Percentiles rank a stretch among this genome's conserved stretches.
phyloP scores from a whole-genome alignment of 2,888 invertebrate genomes.

The Synanthedon formicaeformis region DNA sequence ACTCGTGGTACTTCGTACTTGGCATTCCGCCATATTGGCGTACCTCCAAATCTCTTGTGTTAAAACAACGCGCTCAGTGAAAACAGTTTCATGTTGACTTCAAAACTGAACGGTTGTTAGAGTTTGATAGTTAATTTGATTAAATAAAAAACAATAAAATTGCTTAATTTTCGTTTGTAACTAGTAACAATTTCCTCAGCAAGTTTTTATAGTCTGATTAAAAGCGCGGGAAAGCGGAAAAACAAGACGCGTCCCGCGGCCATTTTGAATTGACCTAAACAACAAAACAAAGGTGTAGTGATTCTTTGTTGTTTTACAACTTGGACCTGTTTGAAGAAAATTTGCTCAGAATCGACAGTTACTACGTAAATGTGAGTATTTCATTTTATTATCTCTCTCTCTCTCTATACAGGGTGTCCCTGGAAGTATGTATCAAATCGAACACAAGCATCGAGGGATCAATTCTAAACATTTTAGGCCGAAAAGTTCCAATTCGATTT shows the following conservation, averaged over 20 bases:
- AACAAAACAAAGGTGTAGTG: conserved; percentile 7
- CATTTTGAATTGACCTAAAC: too few relatives aligned
- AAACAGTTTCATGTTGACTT: conserved; percentile 41
- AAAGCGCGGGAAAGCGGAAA: conserved; percentile 19
- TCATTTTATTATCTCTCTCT: too few relatives aligned
- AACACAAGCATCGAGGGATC: too few relatives aligned
- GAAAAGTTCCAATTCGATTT: too few relatives aligned
- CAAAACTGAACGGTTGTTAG: conserved; percentile 34
- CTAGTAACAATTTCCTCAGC: conserved; percentile 7
- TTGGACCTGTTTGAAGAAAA: conserved; percentile 12
- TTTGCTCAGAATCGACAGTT: too few relatives aligned
- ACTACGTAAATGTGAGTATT: too few relatives aligned
- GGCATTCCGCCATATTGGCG: conserved; percentile 65
- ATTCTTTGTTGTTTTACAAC: conserved; percentile 11
- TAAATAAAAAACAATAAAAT: conserved; percentile 14
- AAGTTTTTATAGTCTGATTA: conserved; percentile 6
- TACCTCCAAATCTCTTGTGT: conserved; percentile 32
- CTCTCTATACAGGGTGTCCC: too few relatives aligned
- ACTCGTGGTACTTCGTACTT: conserved; percentile 61
- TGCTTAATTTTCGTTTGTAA: not conserved
- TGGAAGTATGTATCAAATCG: too few relatives aligned
- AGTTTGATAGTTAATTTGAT: conserved; percentile 14
- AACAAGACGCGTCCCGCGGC: too few relatives aligned
- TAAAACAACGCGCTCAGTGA: conserved; percentile 13
- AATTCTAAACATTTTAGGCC: too few relatives aligned